Conservation (phyloP, 2,888 invertebrate genomes). For the Heterodera filipjevi region DNA sequence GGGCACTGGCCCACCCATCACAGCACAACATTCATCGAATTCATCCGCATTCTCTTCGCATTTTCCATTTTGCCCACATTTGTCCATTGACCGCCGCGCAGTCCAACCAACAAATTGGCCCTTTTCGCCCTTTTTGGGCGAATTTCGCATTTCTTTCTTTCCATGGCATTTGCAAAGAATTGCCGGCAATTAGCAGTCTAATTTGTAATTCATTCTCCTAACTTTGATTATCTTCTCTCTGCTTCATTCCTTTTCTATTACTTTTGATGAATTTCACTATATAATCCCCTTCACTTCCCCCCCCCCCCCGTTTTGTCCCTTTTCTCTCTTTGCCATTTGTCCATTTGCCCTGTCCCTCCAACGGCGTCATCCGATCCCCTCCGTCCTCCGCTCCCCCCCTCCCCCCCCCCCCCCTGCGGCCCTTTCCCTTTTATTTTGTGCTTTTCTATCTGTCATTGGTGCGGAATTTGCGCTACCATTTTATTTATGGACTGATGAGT, state of each 20-base stretch:
- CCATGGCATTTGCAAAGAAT: not conserved
- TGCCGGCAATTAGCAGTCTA: not conserved
- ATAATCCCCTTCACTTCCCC: too few relatives aligned
- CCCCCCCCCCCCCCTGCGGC: not conserved
- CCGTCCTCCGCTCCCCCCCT: not conserved
- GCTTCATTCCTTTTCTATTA: not conserved
- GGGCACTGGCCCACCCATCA: not conserved
- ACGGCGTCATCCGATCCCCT: slow-evolving; percentile 1
- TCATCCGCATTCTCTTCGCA: not conserved
- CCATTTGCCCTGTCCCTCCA: not conserved
- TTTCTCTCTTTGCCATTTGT: not conserved
- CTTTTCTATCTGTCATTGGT: not conserved
- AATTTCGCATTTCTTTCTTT: not conserved
- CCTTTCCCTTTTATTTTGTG: not conserved
- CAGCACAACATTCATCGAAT: not conserved
- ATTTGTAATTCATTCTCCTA: not conserved
- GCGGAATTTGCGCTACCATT: not conserved
- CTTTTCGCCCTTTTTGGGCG: not conserved
- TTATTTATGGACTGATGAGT: not conserved
- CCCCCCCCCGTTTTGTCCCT: too few relatives aligned
- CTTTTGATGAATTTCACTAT: too few relatives aligned
- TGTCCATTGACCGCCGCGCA: not conserved
- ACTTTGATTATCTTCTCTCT: not conserved
- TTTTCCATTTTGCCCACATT: not conserved
- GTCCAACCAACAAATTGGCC: not conserved